Conservation (phyloP, 2,888 invertebrate genomes). For the Rhagonycha fulva region DNA sequence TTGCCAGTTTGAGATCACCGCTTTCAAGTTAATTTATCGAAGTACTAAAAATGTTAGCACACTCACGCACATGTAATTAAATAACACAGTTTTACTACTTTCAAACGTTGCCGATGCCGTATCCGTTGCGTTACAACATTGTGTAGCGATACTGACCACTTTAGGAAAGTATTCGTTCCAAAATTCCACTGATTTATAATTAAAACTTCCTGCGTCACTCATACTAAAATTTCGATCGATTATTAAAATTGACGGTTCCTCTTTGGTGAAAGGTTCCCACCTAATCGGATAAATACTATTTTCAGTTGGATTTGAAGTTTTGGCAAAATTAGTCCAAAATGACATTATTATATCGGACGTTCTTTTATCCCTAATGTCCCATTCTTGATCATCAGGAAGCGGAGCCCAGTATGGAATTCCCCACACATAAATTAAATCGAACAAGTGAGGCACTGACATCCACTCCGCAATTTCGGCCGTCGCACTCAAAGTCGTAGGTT, state of each 20-base stretch:
- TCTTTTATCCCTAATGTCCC: slow-evolving; percentile 79
- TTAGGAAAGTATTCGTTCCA: slow-evolving; percentile 86
- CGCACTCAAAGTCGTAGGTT: slow-evolving; percentile 68
- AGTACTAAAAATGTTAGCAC: not conserved
- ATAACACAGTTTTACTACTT: not conserved
- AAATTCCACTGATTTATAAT: slow-evolving; percentile 79
- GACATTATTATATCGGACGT: slow-evolving; percentile 81
- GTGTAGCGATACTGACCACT: slow-evolving; percentile 71
- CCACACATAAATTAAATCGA: slow-evolving; percentile 80
- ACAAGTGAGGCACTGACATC: slow-evolving; percentile 81
- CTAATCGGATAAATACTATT: slow-evolving; percentile 70
- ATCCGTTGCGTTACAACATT: slow-evolving; percentile 70
- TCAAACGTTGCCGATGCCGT: not conserved
- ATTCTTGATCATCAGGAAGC: slow-evolving; percentile 62
- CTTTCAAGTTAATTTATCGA: not conserved
- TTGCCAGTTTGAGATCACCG: not conserved
- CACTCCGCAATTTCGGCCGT: slow-evolving; percentile 73
- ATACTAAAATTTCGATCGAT: slow-evolving; percentile 79
- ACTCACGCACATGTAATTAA: not conserved
- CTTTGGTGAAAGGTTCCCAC: slow-evolving; percentile 73
- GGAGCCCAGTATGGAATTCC: slow-evolving; percentile 76
- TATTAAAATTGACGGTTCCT: slow-evolving; percentile 71
- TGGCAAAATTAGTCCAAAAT: slow-evolving; percentile 79
- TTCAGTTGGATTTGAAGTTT: slow-evolving; percentile 72
- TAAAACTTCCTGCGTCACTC: slow-evolving; percentile 68